Base-by-base conservation (phyloP, 2,113 vertebrate genomes). In the Eleginops maclovinus region DNA sequence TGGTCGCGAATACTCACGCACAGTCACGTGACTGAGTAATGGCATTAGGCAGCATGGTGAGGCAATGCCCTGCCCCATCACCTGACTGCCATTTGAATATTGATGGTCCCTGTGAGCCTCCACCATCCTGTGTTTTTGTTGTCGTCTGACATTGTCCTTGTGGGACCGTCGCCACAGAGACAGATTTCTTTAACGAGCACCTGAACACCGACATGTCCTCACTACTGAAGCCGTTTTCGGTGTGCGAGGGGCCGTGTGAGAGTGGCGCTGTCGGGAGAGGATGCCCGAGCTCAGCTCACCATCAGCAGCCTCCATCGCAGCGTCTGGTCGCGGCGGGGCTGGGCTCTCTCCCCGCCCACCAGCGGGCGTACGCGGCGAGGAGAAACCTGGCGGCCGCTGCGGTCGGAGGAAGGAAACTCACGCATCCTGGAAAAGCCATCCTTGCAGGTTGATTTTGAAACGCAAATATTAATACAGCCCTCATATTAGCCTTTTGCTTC, bases 391-490 rank as follows among this genome's bases (percentile, higher is more conserved):
- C 93, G 1, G 92, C 94, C 0, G 93, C 94, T 1, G 88, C 92
- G 0, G 61, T 88, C 61, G 93, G 93, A 47, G 86, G 93, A 15
- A 88, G 87, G 76, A 94, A 91, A 81, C 80, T 92, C 24, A 95
- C 94, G 11, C 94, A 95, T 72, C 93, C 91, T 0, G 94, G 93
- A 44, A 95, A 95, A 71, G 93, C 94, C 40, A 95, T 95, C 47
- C 88, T 94, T 22, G 94, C 93, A 90, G 96, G 95, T 95, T 61
- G 60, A 59, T 73, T 21, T 21, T 49, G 16, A 31, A 24, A 43
- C 8, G 19, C 64, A 50, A 1, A 15, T 16, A 22, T 22, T 31
- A 19, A 58, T n/a, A 17, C 15, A 63, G 11, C 28, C 36, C 31
- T 6, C 43, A 9, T 51, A 31, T 24, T 12, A 3, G 21, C 19